Conservation (phyloP, 2,113 vertebrate species). For the Thunnus thynnus region DNA sequence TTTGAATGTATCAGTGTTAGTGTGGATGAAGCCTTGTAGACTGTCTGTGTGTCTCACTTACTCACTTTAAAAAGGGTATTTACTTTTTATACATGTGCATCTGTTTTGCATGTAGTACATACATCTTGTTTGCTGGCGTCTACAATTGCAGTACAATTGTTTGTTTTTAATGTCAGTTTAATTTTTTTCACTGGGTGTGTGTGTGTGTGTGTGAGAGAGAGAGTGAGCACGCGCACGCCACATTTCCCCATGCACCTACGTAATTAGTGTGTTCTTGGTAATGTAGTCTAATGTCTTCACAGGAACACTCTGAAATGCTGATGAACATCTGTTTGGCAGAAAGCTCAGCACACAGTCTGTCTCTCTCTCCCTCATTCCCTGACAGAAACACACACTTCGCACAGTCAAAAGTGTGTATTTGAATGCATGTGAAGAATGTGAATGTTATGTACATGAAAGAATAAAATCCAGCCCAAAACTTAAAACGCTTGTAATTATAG, state of each 20-base stretch:
- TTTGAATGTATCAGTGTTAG: background rate
- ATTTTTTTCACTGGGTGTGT: background rate
- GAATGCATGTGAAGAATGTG: constrained; percentile 13
- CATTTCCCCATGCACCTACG: constrained; percentile 56
- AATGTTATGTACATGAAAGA: constrained; percentile 36
- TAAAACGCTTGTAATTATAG: constrained; percentile 47
- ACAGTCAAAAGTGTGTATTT: background rate
- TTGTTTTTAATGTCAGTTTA: background rate
- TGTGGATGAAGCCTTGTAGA: background rate
- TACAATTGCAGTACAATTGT: background rate
- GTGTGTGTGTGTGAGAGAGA: constrained; percentile 15
- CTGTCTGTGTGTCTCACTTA: background rate
- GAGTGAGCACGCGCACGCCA: constrained; percentile 14
- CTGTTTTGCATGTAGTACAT: constrained; percentile 16
- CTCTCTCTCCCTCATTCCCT: background rate
- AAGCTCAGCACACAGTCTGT: constrained; percentile 20
- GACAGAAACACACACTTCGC: constrained; percentile 24
- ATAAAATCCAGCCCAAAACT: constrained; percentile 13
- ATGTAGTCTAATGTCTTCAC: constrained; percentile 78
- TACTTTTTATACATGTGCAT: constrained; percentile 29
- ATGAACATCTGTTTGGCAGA: constrained; percentile 81
- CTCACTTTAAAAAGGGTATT: constrained; percentile 3
- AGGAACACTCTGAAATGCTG: constrained; percentile 78
- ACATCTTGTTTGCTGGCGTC: background rate
- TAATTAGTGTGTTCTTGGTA: constrained; percentile 76